phyloP scores from a whole-genome alignment of 2,113 vertebrate genomes.

The Bubo bubo region DNA sequence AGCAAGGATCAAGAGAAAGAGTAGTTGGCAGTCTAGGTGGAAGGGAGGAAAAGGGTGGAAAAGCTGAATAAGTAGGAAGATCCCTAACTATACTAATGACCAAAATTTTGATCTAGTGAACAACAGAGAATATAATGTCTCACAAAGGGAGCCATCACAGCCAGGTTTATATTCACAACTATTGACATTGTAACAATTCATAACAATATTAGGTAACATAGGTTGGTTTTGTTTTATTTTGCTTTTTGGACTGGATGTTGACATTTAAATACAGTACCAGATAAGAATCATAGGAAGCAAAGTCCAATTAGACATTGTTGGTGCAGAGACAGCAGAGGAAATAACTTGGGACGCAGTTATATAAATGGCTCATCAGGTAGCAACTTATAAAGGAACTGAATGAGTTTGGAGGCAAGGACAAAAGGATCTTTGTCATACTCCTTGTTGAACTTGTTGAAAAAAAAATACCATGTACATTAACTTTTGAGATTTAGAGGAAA shows the following conservation, averaged over 20 bases:
- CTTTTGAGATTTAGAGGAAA: not conserved
- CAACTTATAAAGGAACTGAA: not conserved
- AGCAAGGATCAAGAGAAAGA: not conserved
- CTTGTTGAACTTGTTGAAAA: not conserved
- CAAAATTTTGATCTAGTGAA: not conserved
- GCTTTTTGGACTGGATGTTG: not conserved
- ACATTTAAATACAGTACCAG: not conserved
- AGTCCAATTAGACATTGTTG: slow-evolving; percentile 26
- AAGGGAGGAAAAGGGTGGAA: not conserved
- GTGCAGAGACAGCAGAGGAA: slow-evolving; percentile 32
- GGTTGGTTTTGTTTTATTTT: not conserved
- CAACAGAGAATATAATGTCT: not conserved
- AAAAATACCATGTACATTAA: not conserved
- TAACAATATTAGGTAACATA: not conserved
- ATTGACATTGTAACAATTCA: not conserved
- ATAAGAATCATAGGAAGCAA: slow-evolving; percentile 48
- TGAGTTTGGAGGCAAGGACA: not conserved
- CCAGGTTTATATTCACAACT: not conserved
- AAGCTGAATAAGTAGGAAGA: not conserved
- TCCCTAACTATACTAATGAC: not conserved
- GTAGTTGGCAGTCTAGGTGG: not conserved
- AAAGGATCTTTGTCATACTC: slow-evolving; percentile 35
- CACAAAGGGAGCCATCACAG: not conserved
- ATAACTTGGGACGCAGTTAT: not conserved
- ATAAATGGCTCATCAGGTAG: slow-evolving; percentile 1